Percentiles rank a stretch among this genome's conserved stretches.
These are phyloP conservation scores for Clusia tigrina DNA, from an alignment of 2,888 invertebrate species.

Conservation along the genomic window DNA sequence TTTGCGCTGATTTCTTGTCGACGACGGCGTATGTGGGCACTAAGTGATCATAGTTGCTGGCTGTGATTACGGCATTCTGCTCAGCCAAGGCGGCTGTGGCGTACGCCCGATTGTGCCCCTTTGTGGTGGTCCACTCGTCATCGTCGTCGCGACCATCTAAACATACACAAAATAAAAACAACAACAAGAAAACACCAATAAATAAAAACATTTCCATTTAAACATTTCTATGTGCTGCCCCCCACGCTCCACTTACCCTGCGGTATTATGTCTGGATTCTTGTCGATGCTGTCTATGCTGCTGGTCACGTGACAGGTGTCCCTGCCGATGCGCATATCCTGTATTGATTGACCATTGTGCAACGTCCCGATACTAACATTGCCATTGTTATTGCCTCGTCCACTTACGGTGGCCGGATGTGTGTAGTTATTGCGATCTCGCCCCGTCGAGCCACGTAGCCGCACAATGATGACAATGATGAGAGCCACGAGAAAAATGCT, in stretches of 20 bases:
- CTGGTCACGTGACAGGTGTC: constrained; percentile 61
- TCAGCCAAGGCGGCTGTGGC: constrained; percentile 64
- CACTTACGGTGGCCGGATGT: constrained; percentile 50
- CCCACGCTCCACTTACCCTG: constrained; percentile 54
- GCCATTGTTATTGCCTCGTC: constrained; percentile 51
- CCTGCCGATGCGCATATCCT: constrained; percentile 60
- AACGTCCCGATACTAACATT: constrained; percentile 49
- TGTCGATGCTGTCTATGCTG: constrained; percentile 64
- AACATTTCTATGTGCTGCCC: no score
- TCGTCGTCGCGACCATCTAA: constrained; percentile 63
- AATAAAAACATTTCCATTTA: no score
- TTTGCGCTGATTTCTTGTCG: constrained; percentile 59
- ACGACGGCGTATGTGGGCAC: constrained; percentile 61
- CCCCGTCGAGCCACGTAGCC: constrained; percentile 65
- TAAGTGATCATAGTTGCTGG: constrained; percentile 60
- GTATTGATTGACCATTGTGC: constrained; percentile 62
- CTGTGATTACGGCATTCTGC: constrained; percentile 62
- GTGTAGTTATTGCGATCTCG: constrained; percentile 64
- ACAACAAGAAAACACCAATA: not conserved
- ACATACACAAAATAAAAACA: not conserved
- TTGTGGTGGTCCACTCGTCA: constrained; percentile 65
- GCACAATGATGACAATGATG: constrained; percentile 67
- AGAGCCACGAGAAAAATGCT: constrained; percentile 67
- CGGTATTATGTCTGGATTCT: constrained; percentile 65
- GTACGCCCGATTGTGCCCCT: constrained; percentile 60